phyloP scores from a whole-genome alignment of 2,888 invertebrate genomes.

The Cyrtodaria siliqua region DNA sequence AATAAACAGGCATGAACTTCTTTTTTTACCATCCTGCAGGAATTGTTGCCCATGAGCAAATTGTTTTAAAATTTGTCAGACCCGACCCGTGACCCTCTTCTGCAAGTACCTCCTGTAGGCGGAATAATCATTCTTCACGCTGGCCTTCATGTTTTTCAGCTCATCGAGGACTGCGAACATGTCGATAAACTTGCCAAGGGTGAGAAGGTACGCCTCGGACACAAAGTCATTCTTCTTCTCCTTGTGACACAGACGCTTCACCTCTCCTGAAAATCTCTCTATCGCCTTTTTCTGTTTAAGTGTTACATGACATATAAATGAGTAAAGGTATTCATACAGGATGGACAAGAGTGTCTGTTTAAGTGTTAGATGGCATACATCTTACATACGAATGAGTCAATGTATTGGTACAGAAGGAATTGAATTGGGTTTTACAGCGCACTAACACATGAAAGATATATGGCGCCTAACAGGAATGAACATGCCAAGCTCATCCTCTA shows the following conservation, averaged over 20 bases:
- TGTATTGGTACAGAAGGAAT: neutral
- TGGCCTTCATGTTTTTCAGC: constrained; percentile 99
- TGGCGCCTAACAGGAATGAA: too few relatives aligned
- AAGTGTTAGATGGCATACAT: too few relatives aligned
- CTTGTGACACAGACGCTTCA: constrained; percentile 97
- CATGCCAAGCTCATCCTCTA: too few relatives aligned
- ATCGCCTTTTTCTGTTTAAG: constrained; percentile 92
- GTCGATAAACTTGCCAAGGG: constrained; percentile 99
- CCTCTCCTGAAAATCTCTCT: constrained; percentile 97
- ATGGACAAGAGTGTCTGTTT: too few relatives aligned
- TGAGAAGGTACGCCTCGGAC: constrained; percentile 98
- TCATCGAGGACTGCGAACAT: constrained; percentile 99
- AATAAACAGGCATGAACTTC: too few relatives aligned
- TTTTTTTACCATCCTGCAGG: too few relatives aligned
- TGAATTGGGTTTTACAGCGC: too few relatives aligned
- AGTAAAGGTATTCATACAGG: neutral
- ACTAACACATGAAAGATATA: too few relatives aligned
- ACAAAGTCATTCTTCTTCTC: constrained; percentile 99
- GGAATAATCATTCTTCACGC: constrained; percentile 99
- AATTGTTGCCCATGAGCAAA: too few relatives aligned
- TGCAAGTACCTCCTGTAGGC: constrained; percentile 94
- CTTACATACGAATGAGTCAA: too few relatives aligned
- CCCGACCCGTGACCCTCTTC: too few relatives aligned
- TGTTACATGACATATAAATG: neutral
- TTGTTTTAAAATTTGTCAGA: too few relatives aligned